phyloP scores from a whole-genome alignment of 2,113 vertebrate species.

The Perognathus longimembris region DNA sequence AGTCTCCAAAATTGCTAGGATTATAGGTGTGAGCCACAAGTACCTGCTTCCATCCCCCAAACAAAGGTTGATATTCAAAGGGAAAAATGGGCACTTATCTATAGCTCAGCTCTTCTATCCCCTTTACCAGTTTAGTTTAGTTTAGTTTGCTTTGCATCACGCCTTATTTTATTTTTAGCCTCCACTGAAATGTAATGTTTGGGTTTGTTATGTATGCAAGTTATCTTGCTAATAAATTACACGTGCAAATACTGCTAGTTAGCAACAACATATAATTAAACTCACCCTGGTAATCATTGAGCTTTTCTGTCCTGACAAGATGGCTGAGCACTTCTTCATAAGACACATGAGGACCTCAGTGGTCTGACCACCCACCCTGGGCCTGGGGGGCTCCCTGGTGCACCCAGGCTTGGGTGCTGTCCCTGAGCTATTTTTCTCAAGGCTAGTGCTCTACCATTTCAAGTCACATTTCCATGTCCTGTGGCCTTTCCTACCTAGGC shows the following conservation, averaged over 20 bases:
- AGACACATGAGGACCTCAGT: rapidly evolving
- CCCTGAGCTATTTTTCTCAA: no score
- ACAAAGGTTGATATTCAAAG: slow-evolving; percentile 26
- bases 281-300: slow-evolving; percentile 75
- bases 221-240: slow-evolving; percentile 81
- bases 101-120: not conserved
- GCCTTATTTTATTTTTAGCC: slow-evolving; percentile 59
- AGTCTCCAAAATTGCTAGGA: no score
- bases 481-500: no score
- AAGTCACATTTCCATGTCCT: no score
- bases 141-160: not conserved
- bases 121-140: not conserved
- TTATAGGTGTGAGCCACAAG: no score
- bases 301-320: slow-evolving; percentile 69
- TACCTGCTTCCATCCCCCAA: no score
- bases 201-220: slow-evolving; percentile 72
- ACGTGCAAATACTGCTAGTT: slow-evolving; percentile 71
- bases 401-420: no score
- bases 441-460: no score
- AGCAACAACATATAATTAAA: slow-evolving; percentile 72
- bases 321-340: slow-evolving; percentile 57
- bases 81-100: not conserved
- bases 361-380: not conserved
- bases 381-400: rapidly evolving
- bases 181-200: slow-evolving; percentile 56